phyloP scores from a whole-genome alignment of 2,888 invertebrate genomes.

The Strigamia maritima region DNA sequence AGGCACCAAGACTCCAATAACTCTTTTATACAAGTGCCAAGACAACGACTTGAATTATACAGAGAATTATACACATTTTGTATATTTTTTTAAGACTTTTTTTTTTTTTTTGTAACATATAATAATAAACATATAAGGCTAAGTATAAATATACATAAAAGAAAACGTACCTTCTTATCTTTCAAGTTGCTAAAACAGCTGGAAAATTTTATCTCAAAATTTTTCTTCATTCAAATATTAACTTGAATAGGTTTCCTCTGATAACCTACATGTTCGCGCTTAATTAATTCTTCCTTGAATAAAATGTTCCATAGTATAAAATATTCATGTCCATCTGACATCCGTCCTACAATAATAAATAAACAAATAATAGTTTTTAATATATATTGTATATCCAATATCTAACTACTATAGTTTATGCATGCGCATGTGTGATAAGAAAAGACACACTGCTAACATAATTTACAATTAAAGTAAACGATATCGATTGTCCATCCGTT shows the following conservation, averaged over 20 bases:
- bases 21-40: not conserved
- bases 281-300: not conserved
- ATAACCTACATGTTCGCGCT: not conserved
- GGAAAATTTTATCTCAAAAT: not conserved
- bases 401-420: not conserved
- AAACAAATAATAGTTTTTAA: not conserved
- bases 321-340: not conserved
- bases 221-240: not conserved
- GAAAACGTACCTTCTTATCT: not conserved
- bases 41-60: not conserved
- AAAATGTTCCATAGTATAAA: not conserved
- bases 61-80: not conserved
- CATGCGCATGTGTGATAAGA: no score
- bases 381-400: not conserved
- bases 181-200: not conserved
- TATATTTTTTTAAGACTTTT: not conserved
- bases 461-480: no score
- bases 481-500: no score
- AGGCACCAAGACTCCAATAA: not conserved
- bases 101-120: no score
- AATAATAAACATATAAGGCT: no score
- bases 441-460: no score
- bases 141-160: no score
- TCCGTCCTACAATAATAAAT: not conserved
- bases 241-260: not conserved